Conservation (phyloP, 2,888 invertebrate genomes). For the Nematopogon swammerdamellus region DNA sequence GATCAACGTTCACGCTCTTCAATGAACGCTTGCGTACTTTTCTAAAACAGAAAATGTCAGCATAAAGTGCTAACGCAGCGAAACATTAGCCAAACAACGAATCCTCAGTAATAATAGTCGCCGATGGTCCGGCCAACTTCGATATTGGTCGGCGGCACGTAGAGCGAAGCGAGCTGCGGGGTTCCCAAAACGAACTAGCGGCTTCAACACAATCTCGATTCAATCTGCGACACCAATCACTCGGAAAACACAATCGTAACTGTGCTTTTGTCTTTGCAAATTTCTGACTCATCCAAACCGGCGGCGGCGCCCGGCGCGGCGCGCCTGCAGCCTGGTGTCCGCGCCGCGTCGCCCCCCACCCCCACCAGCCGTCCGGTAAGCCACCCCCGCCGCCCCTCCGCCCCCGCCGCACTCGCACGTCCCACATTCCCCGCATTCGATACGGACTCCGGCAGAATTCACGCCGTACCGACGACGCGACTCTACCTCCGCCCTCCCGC, state of each 20-base stretch:
- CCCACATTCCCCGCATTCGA: slow-evolving; percentile 42
- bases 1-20: too few species aligned
- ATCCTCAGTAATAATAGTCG: too few species aligned
- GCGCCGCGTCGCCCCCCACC: slow-evolving; percentile 29
- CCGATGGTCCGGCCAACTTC: too few species aligned
- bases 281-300: slow-evolving; percentile 52
- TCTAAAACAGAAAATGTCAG: too few species aligned
- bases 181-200: neutral
- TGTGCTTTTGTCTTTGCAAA: slow-evolving; percentile 21
- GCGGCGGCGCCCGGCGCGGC: slow-evolving; percentile 10
- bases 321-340: slow-evolving; percentile 36
- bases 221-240: neutral
- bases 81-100: too few species aligned
- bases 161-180: neutral
- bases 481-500: slow-evolving; percentile 26
- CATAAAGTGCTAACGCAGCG: too few species aligned
- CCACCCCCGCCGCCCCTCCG: slow-evolving; percentile 18
- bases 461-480: slow-evolving; percentile 14
- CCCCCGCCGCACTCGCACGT: slow-evolving; percentile 20
- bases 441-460: slow-evolving; percentile 45
- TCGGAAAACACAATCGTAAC: neutral
- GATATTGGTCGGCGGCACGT: too few species aligned
- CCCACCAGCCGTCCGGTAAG: neutral
- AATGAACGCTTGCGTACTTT: too few species aligned
- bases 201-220: neutral